Evolutionary conservation across 2,113 vertebrate species (phyloP).

Genomic region (Dipodomys merriami): DNA sequence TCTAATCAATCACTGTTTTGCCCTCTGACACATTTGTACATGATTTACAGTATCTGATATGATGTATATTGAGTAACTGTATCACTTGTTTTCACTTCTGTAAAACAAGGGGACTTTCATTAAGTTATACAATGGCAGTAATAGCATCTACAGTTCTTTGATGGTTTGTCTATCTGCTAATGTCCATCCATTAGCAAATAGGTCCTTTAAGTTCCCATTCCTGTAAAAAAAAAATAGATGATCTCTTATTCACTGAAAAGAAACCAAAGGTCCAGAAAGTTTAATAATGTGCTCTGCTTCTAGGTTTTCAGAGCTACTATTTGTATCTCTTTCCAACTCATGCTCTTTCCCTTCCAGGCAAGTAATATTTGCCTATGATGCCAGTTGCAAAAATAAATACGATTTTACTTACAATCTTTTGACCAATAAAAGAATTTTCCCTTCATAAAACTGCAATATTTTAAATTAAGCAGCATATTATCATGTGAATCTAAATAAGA

Average conservation of each 20-base stretch:
- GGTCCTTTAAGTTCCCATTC: neutral
- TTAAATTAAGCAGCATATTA: neutral
- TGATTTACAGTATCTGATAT: neutral
- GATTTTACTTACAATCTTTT: constrained; percentile 23
- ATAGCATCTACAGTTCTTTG: neutral
- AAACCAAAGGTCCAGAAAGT: neutral
- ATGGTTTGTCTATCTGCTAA: neutral
- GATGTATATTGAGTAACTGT: neutral
- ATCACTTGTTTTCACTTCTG: neutral
- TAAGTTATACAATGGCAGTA: neutral
- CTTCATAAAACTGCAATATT: neutral
- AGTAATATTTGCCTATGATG: neutral
- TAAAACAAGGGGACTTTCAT: neutral
- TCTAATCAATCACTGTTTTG: neutral
- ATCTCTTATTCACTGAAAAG: neutral
- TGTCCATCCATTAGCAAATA: neutral
- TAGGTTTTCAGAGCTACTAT: neutral
- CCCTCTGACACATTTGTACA: neutral
- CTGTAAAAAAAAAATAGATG: neutral
- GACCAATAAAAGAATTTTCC: neutral
- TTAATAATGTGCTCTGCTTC: neutral
- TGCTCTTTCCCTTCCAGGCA: neutral
- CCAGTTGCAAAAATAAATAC: neutral
- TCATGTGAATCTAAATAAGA: constrained; percentile 11
- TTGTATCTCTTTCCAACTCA: neutral